Evolutionary conservation across 2,888 invertebrate genomes (phyloP).

Genomic region (Aelia acuminata): DNA sequence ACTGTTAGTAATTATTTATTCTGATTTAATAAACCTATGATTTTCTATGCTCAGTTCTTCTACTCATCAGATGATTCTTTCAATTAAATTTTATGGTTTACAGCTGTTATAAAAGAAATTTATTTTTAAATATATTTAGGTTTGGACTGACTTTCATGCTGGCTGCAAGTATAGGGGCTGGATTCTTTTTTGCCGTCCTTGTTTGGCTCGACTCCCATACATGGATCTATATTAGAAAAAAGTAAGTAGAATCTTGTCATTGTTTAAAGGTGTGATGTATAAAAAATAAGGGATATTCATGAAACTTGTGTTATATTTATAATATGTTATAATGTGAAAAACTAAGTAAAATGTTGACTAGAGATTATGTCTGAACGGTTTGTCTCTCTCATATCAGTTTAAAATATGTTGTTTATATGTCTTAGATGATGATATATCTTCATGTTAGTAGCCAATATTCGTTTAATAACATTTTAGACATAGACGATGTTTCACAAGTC

Average conservation of each 20-base stretch:
- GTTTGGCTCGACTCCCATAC: conserved; percentile 96
- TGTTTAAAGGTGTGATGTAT: not conserved
- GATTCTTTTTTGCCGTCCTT: conserved; percentile 90
- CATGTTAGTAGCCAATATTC: no score
- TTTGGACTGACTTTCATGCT: conserved; percentile 87
- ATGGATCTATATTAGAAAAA: conserved; percentile 95
- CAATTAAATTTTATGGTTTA: not conserved
- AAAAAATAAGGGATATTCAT: no score
- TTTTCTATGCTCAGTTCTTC: not conserved
- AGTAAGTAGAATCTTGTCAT: conserved; percentile 73
- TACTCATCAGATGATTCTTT: not conserved
- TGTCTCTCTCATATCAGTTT: no score
- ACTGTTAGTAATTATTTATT: conserved; percentile 71
- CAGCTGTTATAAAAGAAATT: not conserved
- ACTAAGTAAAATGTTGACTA: no score
- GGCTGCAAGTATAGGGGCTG: conserved; percentile 87
- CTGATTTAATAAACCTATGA: not conserved
- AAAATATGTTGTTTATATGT: no score
- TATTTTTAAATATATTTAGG: conserved; percentile 66
- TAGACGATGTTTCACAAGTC: no score
- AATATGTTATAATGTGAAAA: no score
- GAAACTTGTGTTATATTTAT: no score
- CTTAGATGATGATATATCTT: no score
- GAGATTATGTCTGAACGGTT: no score
- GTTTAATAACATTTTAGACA: no score